Percentiles rank a stretch among this genome's conserved stretches.
These are phyloP conservation scores for Rhineura floridana DNA, from an alignment of 2,113 vertebrate genomes.

Conservation along the genomic window DNA sequence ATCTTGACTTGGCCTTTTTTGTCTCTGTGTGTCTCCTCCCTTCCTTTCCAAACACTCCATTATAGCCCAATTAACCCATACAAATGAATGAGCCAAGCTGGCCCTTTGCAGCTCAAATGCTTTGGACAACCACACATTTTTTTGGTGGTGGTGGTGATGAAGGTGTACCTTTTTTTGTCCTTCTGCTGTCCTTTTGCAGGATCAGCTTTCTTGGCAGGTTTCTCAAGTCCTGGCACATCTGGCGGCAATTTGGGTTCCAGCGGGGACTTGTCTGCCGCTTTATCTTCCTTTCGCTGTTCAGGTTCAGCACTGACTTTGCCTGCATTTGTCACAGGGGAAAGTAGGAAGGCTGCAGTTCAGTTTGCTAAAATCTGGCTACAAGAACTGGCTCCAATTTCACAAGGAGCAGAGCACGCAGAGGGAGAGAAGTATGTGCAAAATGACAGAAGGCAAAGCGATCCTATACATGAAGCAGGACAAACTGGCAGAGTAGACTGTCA, in stretches of 20 bases:
- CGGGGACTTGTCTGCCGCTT: slow-evolving; percentile 55
- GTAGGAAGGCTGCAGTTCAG: not conserved
- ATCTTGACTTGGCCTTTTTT: not conserved
- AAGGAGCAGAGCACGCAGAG: not conserved
- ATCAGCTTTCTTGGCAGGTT: slow-evolving; percentile 70
- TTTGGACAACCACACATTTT: not conserved
- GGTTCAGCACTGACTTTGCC: slow-evolving; percentile 72
- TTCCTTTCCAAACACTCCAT: not conserved
- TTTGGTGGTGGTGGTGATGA: too few relatives aligned
- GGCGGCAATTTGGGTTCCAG: slow-evolving; percentile 66
- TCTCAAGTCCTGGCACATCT: slow-evolving; percentile 53
- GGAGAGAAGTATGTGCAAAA: too few relatives aligned
- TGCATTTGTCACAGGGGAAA: slow-evolving; percentile 46
- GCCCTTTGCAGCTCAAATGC: not conserved
- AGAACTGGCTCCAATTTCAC: not conserved
- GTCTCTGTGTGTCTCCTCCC: not conserved
- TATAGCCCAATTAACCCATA: not conserved
- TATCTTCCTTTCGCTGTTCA: slow-evolving; percentile 75
- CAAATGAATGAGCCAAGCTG: not conserved
- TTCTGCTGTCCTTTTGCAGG: slow-evolving; percentile 64
- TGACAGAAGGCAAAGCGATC: too few relatives aligned
- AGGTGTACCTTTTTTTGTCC: slow-evolving; percentile 74
- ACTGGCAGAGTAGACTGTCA: too few relatives aligned
- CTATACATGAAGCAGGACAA: too few relatives aligned
- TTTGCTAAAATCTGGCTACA: not conserved